Evolutionary conservation across 2,113 vertebrate genomes (phyloP).

Genomic region (Clarias gariepinus): DNA sequence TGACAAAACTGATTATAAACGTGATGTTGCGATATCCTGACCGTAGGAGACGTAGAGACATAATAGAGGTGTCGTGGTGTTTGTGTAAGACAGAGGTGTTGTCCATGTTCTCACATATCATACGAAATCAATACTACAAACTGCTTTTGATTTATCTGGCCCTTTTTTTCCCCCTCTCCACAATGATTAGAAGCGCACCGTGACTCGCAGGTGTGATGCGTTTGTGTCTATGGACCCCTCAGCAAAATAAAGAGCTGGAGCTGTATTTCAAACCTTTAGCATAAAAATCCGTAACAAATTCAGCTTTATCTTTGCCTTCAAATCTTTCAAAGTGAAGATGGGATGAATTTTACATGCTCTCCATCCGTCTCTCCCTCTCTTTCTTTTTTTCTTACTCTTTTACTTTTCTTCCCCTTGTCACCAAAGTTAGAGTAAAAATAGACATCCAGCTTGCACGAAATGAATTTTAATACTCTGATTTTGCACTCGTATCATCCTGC

Average conservation of each 20-base stretch:
- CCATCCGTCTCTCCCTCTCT: constrained; percentile 1
- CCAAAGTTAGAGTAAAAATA: constrained; percentile 26
- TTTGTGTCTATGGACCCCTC: not conserved
- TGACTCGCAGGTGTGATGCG: constrained; percentile 5
- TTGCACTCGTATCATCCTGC: not conserved
- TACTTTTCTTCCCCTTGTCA: not conserved
- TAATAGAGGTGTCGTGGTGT: not conserved
- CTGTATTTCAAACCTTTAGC: not conserved
- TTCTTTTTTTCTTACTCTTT: not conserved
- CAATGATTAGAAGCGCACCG: constrained; percentile 16
- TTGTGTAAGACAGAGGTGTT: not conserved
- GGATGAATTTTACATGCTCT: constrained; percentile 31
- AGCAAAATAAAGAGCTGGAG: constrained; percentile 31
- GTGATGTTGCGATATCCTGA: not conserved
- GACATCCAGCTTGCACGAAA: constrained; percentile 18
- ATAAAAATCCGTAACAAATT: constrained; percentile 13
- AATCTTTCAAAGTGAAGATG: constrained; percentile 14
- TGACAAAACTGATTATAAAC: not conserved
- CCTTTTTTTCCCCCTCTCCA: not conserved
- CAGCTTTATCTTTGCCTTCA: constrained; percentile 27
- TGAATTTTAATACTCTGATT: constrained; percentile 20
- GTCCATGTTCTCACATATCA: not conserved
- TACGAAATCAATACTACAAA: not conserved
- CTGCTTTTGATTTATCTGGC: constrained; percentile 37
- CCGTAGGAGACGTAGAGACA: not conserved